Evolutionary conservation across 64 coral and sea anemone species (phyloP).

Genomic region (Porites australiensis): DNA sequence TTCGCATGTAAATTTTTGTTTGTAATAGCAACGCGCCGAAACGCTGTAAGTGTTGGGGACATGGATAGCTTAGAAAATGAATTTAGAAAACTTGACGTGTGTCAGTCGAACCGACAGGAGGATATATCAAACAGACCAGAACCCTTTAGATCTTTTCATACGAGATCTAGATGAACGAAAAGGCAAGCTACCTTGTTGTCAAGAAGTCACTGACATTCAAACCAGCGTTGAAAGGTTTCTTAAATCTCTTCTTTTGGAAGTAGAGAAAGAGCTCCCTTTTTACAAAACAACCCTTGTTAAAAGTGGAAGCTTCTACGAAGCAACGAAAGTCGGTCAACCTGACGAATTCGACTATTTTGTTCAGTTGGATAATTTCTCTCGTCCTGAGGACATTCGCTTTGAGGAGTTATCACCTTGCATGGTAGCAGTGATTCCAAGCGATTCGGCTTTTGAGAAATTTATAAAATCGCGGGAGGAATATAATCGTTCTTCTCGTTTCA

Average conservation of each 20-base stretch:
- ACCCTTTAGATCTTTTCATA: conserved; percentile 26
- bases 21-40: no score
- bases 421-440: conserved; percentile 6
- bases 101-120: no score
- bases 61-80: no score
- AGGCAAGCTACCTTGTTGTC: background rate
- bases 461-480: background rate
- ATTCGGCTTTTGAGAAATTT: background rate
- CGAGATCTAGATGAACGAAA: conserved; percentile 15
- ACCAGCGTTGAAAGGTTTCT: conserved; percentile 29
- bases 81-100: no score
- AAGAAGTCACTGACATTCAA: conserved; percentile 40
- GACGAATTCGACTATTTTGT: conserved; percentile 60
- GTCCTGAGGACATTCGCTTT: background rate
- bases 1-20: no score
- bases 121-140: no score
- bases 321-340: conserved; percentile 29
- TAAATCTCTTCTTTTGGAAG: conserved; percentile 10
- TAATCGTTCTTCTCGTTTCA: background rate
- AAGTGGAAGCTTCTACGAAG: conserved; percentile 59
- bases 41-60: no score
- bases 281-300: conserved; percentile 56
- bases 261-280: conserved; percentile 7
- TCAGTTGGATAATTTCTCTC: conserved; percentile 12
- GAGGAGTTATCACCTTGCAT: background rate